Base-by-base conservation (phyloP, 2,888 invertebrate genomes). In the Drosophila testacea region DNA sequence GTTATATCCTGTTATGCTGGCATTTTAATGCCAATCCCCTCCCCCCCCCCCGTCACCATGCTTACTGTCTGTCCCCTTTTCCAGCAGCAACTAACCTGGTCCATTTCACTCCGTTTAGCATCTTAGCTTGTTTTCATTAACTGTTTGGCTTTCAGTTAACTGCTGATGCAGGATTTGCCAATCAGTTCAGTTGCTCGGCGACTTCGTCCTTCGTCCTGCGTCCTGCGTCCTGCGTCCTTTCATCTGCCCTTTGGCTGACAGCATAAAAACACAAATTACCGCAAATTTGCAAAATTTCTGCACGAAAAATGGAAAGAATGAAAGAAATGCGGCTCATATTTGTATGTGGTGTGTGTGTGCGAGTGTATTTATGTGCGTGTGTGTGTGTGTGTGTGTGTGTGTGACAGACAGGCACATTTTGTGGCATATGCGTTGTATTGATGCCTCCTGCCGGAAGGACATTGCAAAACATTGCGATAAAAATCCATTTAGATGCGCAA, bases 381-480 rank as follows among this genome's bases (percentile, higher is more conserved):
- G 41, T 22, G 28, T 59, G n/a, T 55, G 59, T 34, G 42, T 55
- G 65, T 48, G 48, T 36, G 51, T 56, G 62, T 76, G 51, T 59
- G 52, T 42, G 46, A 36, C 64, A 57, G 56, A 52, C 64, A 51
- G 61, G 61, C 61, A 74, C 77, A 77, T 52, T 76, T 61, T 77
- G 72, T 57, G 63, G 69, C 69, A 68, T 77, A 64, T 64, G 60
- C 54, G 54, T 65, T 71, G 64, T 71, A 80, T 86, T 83, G 81
- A 82, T 86, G 72, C 63, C 67, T 64, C 41, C 79, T 69, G 82
- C 84, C 88, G 83, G 77, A 86, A 83, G 81, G 70, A 79, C 88
- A 88, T 81, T 83, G 87, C 81, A 87, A 89, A 84, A 80, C 89
- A 87, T 87, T 87, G 88, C 89, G 88, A 87, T 87, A 87, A 85